Base-by-base conservation (phyloP, 30 jellyfish, hydroid and myxozoan genomes). In the Aurelia sp. region DNA sequence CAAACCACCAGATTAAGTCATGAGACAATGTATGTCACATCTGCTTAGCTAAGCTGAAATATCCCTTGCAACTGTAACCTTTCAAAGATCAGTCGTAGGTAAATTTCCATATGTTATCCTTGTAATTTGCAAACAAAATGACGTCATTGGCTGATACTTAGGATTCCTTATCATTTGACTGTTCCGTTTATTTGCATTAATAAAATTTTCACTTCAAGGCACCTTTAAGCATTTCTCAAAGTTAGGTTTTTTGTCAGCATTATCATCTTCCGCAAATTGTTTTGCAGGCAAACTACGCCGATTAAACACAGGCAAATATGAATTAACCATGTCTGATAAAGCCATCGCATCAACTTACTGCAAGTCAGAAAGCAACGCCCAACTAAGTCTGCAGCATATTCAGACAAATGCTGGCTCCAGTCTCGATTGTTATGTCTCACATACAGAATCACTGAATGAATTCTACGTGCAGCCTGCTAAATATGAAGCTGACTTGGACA, bases 381-480 rank as follows among this genome's bases (percentile, higher is more conserved):
- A 44, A 52, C 6, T 48, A 8, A 6, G 33, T 23, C 13, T 75
- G 35, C 61, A 72, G 9, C 61, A 62, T 15, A 48, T 81, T 48
- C 33, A 52, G 21, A 57, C 70, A 68, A 62, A 11, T 16, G 55
- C 90, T 52, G 90, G 90, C 33, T 10, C 44, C 11, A 52, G 61
- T 22, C 18, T 66, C 40, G 90, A 81, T 53, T 66, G 90, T 52
- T 81, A 64, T 63, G 62, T 81, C 17, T 66, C 90, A 13, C 80
- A 47, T 23, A 81, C 71, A 18, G 90, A 81, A 20, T 50, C 90
- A 11, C 22, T 81, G 76, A 51, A 52, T 7, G 90, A 81, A 60
- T 81, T 81, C 61, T 81, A 81, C 62, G 90, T 81, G 13, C 90
- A 81, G 76, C 83, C 69, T 22, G 20, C 69, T 62, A 55, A 66